Evolutionary conservation across 2,888 invertebrate genomes (phyloP), one percentile per base, ranked within the genome.

Genomic region (Pammene aurita): DNA sequence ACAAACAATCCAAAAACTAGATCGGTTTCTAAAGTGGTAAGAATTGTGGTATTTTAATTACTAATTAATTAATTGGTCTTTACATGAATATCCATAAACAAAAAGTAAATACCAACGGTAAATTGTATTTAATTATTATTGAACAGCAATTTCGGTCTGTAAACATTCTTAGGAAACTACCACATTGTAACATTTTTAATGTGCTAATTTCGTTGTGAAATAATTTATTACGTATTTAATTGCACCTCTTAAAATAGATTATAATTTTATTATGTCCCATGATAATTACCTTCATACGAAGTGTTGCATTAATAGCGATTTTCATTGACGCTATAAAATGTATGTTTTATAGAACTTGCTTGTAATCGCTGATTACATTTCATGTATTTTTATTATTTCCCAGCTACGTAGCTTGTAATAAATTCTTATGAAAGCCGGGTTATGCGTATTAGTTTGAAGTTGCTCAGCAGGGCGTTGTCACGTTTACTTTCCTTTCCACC

Each of bases 1-100:
- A 58, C 44, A 68, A 38, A 65, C 60, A 48, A 64, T 65, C 60
- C 54, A 57, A 64, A 58, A 63, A 52, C 46, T 50, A 26, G 16
- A 63, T 50, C 60, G 16, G 13, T 35, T 38, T 35, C 18, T 50
- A 4, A 11, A 18, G 13, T 1, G 26, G 13, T 6, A 14, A 14
- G 14, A 7, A 46, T 14, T 0, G 14, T n/a, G n/a, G n/a, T n/a
- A n/a, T n/a, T n/a, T n/a, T n/a, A n/a, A n/a, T n/a, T n/a, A n/a
- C n/a, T n/a, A n/a, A n/a, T n/a, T n/a, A n/a, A n/a, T n/a, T n/a
- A n/a, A n/a, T n/a, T n/a, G 5, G 7, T 46, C 5, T 46, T 14
- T 14, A 18, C 26, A 26, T 26, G 26, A 26, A 26, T 2, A 26
- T 2, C 1, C 1, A 26, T 26, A 26, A 26, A 26, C 26, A 26